Percentiles rank a stretch among this genome's conserved stretches.
Evolutionary conservation across 2,113 vertebrate genomes (phyloP).

Genomic region (Piliocolobus tephrosceles): DNA sequence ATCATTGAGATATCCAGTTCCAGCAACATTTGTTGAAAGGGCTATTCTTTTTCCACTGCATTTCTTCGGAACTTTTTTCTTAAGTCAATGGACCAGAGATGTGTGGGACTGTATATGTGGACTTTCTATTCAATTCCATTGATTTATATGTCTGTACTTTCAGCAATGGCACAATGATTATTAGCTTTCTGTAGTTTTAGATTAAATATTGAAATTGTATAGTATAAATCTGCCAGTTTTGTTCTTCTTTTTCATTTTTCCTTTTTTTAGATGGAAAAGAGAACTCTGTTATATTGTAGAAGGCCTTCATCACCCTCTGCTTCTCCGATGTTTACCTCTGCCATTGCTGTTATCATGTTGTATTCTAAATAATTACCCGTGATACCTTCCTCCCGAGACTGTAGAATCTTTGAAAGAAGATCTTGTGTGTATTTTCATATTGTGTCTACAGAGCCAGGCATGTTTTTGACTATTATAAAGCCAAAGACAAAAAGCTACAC

Average conservation of each 20-base stretch:
- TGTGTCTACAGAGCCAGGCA: not conserved
- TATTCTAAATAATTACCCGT: not conserved
- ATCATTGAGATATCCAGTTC: not conserved
- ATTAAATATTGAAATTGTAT: not conserved
- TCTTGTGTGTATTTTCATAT: not conserved
- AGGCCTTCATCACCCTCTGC: not conserved
- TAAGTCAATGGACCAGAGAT: not conserved
- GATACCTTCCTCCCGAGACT: not conserved
- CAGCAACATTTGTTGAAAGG: not conserved
- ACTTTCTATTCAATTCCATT: not conserved
- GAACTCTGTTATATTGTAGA: not conserved
- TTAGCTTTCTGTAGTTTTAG: not conserved
- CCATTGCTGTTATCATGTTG: not conserved
- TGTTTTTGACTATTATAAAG: constrained; percentile 22
- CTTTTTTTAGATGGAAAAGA: not conserved
- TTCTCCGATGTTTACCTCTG: not conserved
- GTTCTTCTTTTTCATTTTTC: not conserved
- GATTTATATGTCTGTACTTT: not conserved
- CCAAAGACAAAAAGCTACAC: not conserved
- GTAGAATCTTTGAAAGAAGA: not conserved
- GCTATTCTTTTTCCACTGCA: not conserved
- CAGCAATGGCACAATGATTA: not conserved
- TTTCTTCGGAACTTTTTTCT: not conserved
- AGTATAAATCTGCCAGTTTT: not conserved
- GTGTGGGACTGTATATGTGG: not conserved